Evolutionary conservation across 2,797 vertebrate genomes (phyloP), one percentile per base, ranked within the genome.

Genomic region (Notoglanidium macrostoma): DNA sequence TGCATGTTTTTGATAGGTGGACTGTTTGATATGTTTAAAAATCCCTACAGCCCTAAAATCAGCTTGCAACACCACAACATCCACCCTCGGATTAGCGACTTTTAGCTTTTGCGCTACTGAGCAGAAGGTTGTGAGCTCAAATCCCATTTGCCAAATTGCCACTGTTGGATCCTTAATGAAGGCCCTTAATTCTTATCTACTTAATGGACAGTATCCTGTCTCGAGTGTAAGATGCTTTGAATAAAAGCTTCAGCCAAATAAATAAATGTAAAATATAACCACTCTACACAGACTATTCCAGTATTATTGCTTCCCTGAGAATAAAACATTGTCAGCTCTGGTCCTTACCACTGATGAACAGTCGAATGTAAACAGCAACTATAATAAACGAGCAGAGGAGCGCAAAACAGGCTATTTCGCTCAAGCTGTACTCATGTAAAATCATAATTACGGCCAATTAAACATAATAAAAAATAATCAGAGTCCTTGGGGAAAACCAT

Each of bases 371-470:
- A 54, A 68, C 11, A 12, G 61, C 26, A 68, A 72, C 77, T 35
- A 59, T 79, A 59, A 59, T 2, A 79, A 54, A 77, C 1, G 68
- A 85, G n/a, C 67, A 63, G 59, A 74, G 21, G 32, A 49, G 11
- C 5, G 6, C 46, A 65, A 65, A 59, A 72, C 70, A 76, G 49
- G 59, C 84, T 61, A 63, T 54, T 80, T 88, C 55, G 29, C 73
- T 83, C 29, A 79, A 26, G 76, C 59, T 63, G 19, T 40, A 68
- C 78, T 85, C 57, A 49, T 54, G 26, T 81, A 74, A 85, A 85
- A 67, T 29, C 70, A 57, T 85, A 88, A 88, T 88, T 88, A 85
- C 17, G 70, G 77, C 46, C 70, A 85, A 82, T 76, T 88, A 85
- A 76, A 77, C 77, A 46, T 86, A 46, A 80, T 55, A 80, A 86